Conservation (phyloP, 2,797 vertebrate species). For the Ctenochaetus hawaiiensis region DNA sequence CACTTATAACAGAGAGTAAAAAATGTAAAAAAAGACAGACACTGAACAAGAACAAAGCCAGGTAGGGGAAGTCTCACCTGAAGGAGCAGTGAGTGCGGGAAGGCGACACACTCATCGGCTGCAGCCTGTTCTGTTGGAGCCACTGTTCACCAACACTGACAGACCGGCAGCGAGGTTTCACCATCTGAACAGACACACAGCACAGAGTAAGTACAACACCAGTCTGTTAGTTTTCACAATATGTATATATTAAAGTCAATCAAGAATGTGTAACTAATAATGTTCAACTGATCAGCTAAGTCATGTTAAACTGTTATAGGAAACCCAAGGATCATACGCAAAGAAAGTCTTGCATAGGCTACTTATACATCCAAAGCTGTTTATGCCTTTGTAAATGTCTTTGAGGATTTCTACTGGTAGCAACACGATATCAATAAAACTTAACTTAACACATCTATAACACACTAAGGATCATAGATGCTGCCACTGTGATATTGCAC, state of each 20-base stretch:
- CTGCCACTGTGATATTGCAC: neutral
- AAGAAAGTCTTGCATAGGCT: neutral
- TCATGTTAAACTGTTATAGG: neutral
- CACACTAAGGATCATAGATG: neutral
- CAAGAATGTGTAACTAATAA: no score
- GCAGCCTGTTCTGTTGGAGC: slow-evolving; percentile 89
- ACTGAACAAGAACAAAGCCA: neutral
- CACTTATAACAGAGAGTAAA: neutral
- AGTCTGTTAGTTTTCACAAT: neutral
- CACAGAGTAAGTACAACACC: neutral
- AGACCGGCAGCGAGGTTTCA: slow-evolving; percentile 89
- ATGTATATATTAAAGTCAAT: neutral
- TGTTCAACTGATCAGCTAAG: no score
- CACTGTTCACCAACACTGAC: slow-evolving; percentile 94
- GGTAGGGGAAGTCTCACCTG: slow-evolving; percentile 80
- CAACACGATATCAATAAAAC: neutral
- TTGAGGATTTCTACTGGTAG: neutral
- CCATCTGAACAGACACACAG: slow-evolving; percentile 59
- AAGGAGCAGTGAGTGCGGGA: slow-evolving; percentile 88
- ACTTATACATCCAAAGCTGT: neutral
- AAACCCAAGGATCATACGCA: neutral
- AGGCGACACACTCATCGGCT: slow-evolving; percentile 89
- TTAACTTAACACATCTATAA: neutral
- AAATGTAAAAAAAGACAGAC: neutral
- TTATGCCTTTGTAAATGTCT: neutral